Evolutionary conservation across 2,113 vertebrate genomes (phyloP), one percentile per base, ranked within the genome.

Genomic region (Oxyruncus cristatus): DNA sequence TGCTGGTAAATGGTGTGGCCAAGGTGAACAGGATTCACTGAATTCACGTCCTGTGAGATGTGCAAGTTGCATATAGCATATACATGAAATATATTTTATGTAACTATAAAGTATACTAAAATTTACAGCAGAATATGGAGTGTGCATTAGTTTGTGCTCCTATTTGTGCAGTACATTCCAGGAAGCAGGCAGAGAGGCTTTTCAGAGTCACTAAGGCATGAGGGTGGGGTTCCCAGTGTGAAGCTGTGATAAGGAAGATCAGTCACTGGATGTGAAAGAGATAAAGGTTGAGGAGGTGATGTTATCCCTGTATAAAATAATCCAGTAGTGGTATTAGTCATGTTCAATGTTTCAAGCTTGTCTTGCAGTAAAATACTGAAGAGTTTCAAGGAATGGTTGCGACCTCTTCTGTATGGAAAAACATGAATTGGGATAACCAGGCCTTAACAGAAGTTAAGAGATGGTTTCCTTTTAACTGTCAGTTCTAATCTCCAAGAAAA

Each of bases 151-250:
- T 61, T 82, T 26, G 22, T 86, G 53, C 35, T 65, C 61, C 11
- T 71, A 3, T 50, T 84, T 4, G 2, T 4, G 2, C 47, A 2
- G 61, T 50, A 6, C 65, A 22, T 94, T 96, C 92, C 52, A 46
- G 90, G 93, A 95, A 97, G 81, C 62, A n/a, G 70, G 42, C 47
- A 72, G 63, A 78, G 78, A 68, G 46, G 46, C 47, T 58, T 89
- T 94, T 82, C 47, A 27, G 80, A 91, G 93, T 42, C 77, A 24
- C 85, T 82, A 44, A 74, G 82, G 55, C 73, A 56, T 2, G 6
- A 92, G 95, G 96, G 94, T 89, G 96, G 94, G 55, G 95, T 77
- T 93, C 76, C 73, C 55, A 44, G 68, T 92, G 96, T 75, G 83
- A 79, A 96, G 91, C 83, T 47, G 4, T 3, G 94, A 87, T 96